Evolutionary conservation across 2,113 vertebrate genomes (phyloP).

Genomic region (Antennarius striatus): DNA sequence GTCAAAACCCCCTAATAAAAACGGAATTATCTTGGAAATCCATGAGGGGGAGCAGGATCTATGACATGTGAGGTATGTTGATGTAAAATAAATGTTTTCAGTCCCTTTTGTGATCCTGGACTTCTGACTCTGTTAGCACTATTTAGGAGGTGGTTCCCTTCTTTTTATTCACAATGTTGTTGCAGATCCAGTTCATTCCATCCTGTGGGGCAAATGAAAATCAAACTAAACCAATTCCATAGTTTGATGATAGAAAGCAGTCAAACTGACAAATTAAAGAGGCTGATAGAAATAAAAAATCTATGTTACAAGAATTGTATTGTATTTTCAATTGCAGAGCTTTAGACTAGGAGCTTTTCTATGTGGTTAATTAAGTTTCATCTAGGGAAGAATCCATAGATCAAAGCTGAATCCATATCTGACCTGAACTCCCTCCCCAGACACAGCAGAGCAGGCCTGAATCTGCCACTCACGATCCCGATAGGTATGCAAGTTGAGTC

Average conservation of each 20-base stretch:
- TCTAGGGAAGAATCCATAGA: conserved; percentile 20
- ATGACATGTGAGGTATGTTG: conserved; percentile 8
- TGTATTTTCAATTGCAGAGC: neutral
- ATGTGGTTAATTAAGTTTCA: neutral
- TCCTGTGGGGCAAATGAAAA: conserved; percentile 74
- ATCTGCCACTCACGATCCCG: conserved; percentile 89
- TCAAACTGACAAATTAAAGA: neutral
- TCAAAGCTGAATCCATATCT: conserved; percentile 10
- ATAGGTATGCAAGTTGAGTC: conserved; percentile 88
- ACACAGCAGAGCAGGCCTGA: conserved; percentile 88
- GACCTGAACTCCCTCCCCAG: conserved; percentile 89
- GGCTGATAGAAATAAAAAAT: neutral
- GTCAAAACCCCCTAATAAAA: conserved; percentile 26
- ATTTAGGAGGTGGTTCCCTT: conserved; percentile 69
- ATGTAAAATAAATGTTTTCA: neutral
- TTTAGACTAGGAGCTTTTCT: neutral
- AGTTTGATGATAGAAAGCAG: neutral
- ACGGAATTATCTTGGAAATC: conserved; percentile 26
- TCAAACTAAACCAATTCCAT: neutral
- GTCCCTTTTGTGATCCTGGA: conserved; percentile 7
- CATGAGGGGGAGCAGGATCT: conserved; percentile 4
- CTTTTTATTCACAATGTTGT: conserved; percentile 86
- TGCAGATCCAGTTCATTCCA: conserved; percentile 94
- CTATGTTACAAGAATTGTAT: neutral
- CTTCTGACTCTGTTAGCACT: neutral